Conservation (phyloP, 2,888 invertebrate genomes). For the Cosmopolites sordidus region DNA sequence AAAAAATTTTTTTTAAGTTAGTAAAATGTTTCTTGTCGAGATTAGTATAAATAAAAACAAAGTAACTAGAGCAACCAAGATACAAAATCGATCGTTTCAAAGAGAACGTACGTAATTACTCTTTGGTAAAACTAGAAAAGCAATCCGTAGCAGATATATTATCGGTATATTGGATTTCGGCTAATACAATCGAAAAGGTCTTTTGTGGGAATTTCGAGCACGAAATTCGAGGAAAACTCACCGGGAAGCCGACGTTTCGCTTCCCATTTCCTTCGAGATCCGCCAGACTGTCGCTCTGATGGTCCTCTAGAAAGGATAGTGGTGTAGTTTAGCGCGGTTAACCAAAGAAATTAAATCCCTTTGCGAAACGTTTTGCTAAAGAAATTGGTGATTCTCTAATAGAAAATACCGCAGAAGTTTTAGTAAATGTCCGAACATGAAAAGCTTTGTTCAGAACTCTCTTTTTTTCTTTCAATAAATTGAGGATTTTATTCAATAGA, state of each 20-base stretch:
- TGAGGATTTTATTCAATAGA: too few species aligned
- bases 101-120: too few species aligned
- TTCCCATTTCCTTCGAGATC: background rate
- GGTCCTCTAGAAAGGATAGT: background rate
- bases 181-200: background rate
- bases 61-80: too few species aligned
- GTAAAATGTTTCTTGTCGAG: too few species aligned
- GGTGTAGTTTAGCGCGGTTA: background rate
- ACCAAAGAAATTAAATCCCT: background rate
- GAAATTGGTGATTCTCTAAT: background rate
- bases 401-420: background rate
- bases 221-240: background rate
- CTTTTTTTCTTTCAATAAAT: too few species aligned
- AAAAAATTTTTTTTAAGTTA: too few species aligned
- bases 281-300: background rate
- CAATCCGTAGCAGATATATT: background rate
- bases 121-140: background rate
- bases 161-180: slow-evolving; percentile 1
- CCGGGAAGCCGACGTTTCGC: background rate
- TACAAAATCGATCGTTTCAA: too few species aligned
- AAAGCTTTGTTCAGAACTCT: background rate
- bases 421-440: background rate
- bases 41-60: too few species aligned
- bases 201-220: background rate
- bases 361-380: background rate